Conservation (phyloP, 2,888 invertebrate genomes). For the Cecidostiba fungosa region DNA sequence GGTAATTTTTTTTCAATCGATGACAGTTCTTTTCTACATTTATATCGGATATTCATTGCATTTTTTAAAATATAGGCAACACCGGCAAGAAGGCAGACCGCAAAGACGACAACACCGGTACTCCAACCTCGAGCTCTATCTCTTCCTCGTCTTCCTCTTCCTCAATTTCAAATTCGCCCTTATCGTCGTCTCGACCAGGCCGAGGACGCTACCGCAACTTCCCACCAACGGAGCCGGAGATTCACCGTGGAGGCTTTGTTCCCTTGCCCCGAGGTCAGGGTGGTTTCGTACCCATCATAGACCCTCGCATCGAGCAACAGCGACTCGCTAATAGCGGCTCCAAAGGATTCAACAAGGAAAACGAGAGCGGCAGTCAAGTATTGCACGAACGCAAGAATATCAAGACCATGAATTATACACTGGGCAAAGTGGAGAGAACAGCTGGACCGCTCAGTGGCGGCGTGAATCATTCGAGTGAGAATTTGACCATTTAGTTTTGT, state of each 20-base stretch:
- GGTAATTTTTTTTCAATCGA: slow-evolving; percentile 58
- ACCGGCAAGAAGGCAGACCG: slow-evolving; percentile 78
- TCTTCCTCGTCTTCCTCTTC: background rate
- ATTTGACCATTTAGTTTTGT: background rate
- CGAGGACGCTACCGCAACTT: slow-evolving; percentile 77
- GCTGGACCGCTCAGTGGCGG: slow-evolving; percentile 15
- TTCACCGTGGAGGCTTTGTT: slow-evolving; percentile 89
- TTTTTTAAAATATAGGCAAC: slow-evolving; percentile 67
- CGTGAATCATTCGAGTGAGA: slow-evolving; percentile 40
- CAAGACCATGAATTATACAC: slow-evolving; percentile 69
- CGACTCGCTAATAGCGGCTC: background rate
- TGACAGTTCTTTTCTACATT: too few relatives aligned
- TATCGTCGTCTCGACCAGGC: slow-evolving; percentile 68
- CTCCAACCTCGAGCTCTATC: background rate
- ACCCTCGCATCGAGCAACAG: slow-evolving; percentile 74
- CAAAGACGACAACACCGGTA: slow-evolving; percentile 58
- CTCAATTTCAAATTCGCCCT: background rate
- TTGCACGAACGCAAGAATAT: slow-evolving; percentile 67
- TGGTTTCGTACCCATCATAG: slow-evolving; percentile 87
- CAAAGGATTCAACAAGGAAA: slow-evolving; percentile 58
- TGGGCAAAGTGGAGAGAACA: slow-evolving; percentile 70
- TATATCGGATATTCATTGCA: background rate
- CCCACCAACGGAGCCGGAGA: slow-evolving; percentile 83
- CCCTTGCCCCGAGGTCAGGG: slow-evolving; percentile 87
- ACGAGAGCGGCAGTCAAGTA: slow-evolving; percentile 66